These are phyloP conservation scores for Genyomyrus donnyi DNA, from an alignment of 2,113 vertebrate species.

Conservation along the genomic window DNA sequence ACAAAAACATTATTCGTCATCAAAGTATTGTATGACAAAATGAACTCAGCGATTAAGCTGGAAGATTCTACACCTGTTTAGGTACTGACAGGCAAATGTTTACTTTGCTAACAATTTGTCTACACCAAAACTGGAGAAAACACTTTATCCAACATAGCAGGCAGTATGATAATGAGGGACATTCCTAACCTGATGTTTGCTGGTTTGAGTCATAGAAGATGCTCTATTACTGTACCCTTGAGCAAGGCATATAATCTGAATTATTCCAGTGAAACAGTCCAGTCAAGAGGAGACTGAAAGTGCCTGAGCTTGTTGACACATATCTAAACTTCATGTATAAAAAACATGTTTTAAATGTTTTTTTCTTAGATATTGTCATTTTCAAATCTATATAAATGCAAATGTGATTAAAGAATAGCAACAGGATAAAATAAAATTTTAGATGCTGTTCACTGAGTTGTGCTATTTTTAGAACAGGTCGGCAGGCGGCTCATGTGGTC, in stretches of 20 bases:
- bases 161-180: background rate
- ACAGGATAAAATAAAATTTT: too few species aligned
- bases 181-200: background rate
- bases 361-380: too few species aligned
- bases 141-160: background rate
- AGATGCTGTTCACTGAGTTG: too few species aligned
- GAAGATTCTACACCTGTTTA: background rate
- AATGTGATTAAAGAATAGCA: too few species aligned
- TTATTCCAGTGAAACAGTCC: background rate
- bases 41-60: background rate
- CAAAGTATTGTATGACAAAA: background rate
- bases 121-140: background rate
- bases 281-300: background rate
- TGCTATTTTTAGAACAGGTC: too few species aligned
- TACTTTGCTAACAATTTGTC: background rate
- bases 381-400: too few species aligned
- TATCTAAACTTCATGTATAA: too few species aligned
- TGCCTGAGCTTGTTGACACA: background rate
- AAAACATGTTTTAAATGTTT: too few species aligned
- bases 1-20: background rate
- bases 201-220: background rate
- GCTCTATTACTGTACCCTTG: background rate
- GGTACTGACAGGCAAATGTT: background rate
- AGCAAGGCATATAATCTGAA: background rate
- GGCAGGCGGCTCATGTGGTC: too few species aligned